Evolutionary conservation across 2,113 vertebrate genomes (phyloP), one percentile per base, ranked within the genome.

Genomic region (Tauraco erythrolophus): DNA sequence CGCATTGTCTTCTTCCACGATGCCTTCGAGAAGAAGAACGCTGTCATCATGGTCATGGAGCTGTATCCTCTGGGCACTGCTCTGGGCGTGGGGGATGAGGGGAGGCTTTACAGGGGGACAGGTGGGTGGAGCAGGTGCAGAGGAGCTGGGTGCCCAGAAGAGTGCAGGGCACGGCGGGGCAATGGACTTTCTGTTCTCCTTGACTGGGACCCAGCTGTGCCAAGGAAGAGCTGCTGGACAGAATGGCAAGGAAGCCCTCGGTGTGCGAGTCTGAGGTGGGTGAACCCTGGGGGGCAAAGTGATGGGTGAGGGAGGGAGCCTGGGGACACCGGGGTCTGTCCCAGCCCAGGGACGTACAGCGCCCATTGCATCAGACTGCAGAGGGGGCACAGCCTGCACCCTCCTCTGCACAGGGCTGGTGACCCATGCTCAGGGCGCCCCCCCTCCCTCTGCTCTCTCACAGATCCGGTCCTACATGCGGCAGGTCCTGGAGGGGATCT

Each of bases 1-100:
- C 98, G 98, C 56, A 96, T 99, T 1, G 96, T 99, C 85, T 99
- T 99, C 96, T 99, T 99, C 97, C 99, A 99, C 0, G 99, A 99
- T 4, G 99, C 99, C 89, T 99, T 99, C 3, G 99, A 99, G 98
- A 99, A 99, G 94, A 99, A 99, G 97, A 99, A 99, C 0, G 98
- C 99, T 0, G 97, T 99, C 72, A 98, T 99, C 89, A 98, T 99
- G 62, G 97, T 99, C 98, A 99, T 99, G 14, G 99, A 99, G 97
- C 96, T 99, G 99, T 99, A 99, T 99, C 99, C 98, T 98, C 97
- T 39, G 6, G 54, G 62, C 7, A 2, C 27, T 43, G 39, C 58
- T 61, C 41, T 0, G 2, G 23, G 46, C 4, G 9, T 2, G 3
- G 35, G 28, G 31, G 15, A 43, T 12, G 48, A 60, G 33, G 19